phyloP scores from a whole-genome alignment of 2,113 vertebrate species.

The Oriolus oriolus region DNA sequence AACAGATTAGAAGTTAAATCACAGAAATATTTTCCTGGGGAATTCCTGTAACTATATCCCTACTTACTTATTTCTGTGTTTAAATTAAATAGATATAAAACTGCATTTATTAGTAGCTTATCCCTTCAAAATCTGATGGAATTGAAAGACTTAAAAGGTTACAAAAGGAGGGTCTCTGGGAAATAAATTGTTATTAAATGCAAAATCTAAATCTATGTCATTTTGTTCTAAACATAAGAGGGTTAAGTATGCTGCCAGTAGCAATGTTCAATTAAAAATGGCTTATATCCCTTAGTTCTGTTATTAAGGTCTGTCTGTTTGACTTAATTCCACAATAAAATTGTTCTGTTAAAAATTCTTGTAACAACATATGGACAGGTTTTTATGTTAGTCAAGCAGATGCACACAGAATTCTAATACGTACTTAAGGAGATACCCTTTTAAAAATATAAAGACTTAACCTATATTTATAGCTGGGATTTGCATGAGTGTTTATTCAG shows the following conservation, averaged over 20 bases:
- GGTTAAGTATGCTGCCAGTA: conserved; percentile 21
- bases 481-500: background rate
- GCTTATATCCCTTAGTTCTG: background rate
- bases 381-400: conserved; percentile 13
- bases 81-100: conserved; percentile 6
- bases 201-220: conserved; percentile 13
- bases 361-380: background rate
- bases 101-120: conserved; percentile 20
- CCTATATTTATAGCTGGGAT: conserved; percentile 34
- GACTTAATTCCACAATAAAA: conserved; percentile 31
- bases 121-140: conserved; percentile 26
- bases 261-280: conserved; percentile 18
- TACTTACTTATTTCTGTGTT: background rate
- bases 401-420: conserved; percentile 3
- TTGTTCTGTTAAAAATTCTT: conserved; percentile 12
- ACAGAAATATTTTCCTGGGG: background rate
- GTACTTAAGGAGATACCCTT: conserved; percentile 1
- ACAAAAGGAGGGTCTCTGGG: background rate
- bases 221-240: conserved; percentile 27
- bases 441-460: conserved; percentile 27
- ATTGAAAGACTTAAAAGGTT: conserved; percentile 3
- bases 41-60: background rate
- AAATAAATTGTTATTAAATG: conserved; percentile 19
- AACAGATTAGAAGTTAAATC: background rate
- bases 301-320: background rate